These are phyloP conservation scores for Ictalurus punctatus DNA, from an alignment of 2,113 vertebrate species.

Conservation along the genomic window DNA sequence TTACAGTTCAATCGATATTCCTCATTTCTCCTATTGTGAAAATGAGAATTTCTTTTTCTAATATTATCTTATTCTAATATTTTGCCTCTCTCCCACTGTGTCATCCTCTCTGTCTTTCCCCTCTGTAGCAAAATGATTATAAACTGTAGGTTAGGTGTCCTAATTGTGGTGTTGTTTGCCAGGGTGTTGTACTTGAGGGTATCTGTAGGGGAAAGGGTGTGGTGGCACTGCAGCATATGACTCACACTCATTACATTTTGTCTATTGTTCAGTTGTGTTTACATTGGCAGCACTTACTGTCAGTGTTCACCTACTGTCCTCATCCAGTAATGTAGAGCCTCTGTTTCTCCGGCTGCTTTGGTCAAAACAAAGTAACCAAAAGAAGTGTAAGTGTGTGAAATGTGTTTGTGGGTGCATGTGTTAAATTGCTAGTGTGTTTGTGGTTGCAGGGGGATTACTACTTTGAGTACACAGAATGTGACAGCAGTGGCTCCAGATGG, in stretches of 20 bases:
- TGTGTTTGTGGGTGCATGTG: slow-evolving; percentile 21
- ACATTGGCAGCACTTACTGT: neutral
- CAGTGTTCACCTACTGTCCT: slow-evolving; percentile 21
- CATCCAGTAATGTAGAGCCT: neutral
- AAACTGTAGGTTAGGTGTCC: neutral
- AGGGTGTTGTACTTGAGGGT: neutral
- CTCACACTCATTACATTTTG: slow-evolving; percentile 21
- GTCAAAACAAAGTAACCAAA: neutral
- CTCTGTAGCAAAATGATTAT: neutral
- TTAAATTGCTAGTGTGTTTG: slow-evolving; percentile 39
- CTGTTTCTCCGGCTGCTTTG: neutral
- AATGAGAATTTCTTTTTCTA: neutral
- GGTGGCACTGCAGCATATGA: slow-evolving; percentile 25
- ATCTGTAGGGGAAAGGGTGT: slow-evolving; percentile 30
- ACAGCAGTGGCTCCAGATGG: slow-evolving; percentile 93
- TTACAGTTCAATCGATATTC: neutral
- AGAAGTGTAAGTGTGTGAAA: neutral
- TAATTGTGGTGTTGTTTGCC: neutral
- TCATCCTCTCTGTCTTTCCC: neutral
- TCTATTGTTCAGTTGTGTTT: slow-evolving; percentile 27
- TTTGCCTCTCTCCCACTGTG: neutral
- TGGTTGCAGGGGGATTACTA: slow-evolving; percentile 89
- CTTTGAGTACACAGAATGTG: slow-evolving; percentile 97
- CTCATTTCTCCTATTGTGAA: neutral
- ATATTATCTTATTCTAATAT: neutral